phyloP scores from a whole-genome alignment of 2,113 vertebrate species.

The Cochlearius cochlearius region DNA sequence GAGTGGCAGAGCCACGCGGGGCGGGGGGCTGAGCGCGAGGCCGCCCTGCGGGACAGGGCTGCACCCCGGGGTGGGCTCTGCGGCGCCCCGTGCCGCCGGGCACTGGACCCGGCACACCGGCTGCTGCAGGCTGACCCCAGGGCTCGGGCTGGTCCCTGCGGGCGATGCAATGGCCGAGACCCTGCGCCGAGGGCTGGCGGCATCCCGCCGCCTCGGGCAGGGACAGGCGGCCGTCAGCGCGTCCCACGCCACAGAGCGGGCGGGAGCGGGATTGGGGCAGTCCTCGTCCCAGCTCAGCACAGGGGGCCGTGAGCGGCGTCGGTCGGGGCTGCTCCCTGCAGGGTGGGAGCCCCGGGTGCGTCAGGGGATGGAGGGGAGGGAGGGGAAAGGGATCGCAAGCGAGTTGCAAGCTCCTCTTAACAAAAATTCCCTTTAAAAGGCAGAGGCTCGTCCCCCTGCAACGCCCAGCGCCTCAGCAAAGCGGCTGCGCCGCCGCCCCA shows the following conservation, averaged over 20 bases:
- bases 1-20: constrained; percentile 31
- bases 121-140: background rate
- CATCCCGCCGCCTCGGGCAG: background rate
- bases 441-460: constrained; percentile 22
- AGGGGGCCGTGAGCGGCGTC: background rate
- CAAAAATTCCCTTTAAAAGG: constrained; percentile 58
- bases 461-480: constrained; percentile 12
- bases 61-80: background rate
- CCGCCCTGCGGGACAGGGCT: background rate
- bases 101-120: fast-evolving
- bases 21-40: background rate
- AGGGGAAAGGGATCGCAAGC: constrained; percentile 13
- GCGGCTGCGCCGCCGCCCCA: background rate
- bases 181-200: background rate
- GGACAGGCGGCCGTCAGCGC: background rate
- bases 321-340: background rate
- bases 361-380: background rate
- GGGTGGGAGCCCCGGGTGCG: background rate
- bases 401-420: constrained; percentile 55
- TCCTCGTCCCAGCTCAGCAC: background rate
- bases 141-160: background rate
- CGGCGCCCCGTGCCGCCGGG: background rate
- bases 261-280: background rate
- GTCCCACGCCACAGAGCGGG: background rate
- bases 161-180: background rate